phyloP scores from a whole-genome alignment of 2,797 vertebrate genomes.

The Cuculus canorus region DNA sequence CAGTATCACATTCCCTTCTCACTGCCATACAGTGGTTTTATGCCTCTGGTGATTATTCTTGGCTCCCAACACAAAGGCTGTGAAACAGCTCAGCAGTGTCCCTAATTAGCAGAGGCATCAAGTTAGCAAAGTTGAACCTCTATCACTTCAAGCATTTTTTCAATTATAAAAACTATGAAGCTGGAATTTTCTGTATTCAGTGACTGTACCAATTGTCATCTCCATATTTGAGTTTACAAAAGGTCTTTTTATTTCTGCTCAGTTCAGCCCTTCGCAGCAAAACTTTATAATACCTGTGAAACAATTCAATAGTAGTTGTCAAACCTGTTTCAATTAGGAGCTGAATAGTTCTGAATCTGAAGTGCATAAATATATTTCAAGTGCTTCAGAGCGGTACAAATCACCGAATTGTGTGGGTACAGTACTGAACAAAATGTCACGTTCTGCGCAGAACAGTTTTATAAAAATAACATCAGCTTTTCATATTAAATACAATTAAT shows the following conservation, averaged over 20 bases:
- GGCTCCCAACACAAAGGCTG: not conserved
- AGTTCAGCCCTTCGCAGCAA: constrained; percentile 4
- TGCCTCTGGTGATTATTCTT: not conserved
- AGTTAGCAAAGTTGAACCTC: constrained; percentile 9
- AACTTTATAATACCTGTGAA: constrained; percentile 26
- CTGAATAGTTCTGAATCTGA: constrained; percentile 40
- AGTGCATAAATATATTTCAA: constrained; percentile 46
- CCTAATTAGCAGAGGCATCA: constrained; percentile 15
- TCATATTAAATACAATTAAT: constrained; percentile 3
- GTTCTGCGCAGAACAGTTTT: constrained; percentile 47
- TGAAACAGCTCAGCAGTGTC: not conserved
- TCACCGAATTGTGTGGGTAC: constrained; percentile 32
- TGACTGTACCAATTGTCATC: not conserved
- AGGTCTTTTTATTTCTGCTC: constrained; percentile 34
- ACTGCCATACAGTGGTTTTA: rapidly evolving
- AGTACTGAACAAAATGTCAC: constrained; percentile 52
- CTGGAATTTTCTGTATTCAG: not conserved
- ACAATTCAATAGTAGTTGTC: constrained; percentile 48
- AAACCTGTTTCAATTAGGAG: constrained; percentile 49
- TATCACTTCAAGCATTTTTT: constrained; percentile 7
- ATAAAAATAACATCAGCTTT: constrained; percentile 34
- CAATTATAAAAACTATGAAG: not conserved
- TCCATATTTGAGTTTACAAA: constrained; percentile 29
- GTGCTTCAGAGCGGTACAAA: constrained; percentile 37
- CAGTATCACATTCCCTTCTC: not conserved